Evolutionary conservation across 2,888 invertebrate genomes (phyloP).

Genomic region (Coelopa pilipes): DNA sequence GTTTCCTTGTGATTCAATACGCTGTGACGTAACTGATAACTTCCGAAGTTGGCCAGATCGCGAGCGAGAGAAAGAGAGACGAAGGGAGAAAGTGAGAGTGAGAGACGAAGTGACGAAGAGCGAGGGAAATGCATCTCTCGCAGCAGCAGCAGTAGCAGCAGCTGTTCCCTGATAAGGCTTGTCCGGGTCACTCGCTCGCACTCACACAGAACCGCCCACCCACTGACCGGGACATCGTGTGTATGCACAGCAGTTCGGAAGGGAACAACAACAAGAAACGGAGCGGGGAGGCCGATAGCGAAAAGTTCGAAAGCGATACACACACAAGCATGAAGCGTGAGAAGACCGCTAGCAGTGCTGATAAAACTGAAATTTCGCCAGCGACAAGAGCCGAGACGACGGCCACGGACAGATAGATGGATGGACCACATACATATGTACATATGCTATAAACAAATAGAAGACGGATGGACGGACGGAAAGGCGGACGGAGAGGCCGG

Average conservation of each 20-base stretch:
- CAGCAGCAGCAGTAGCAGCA: too few relatives aligned
- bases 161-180: background rate
- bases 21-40: conserved; percentile 13
- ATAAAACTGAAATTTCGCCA: conserved; percentile 5
- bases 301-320: background rate
- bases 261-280: background rate
- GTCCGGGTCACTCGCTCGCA: background rate
- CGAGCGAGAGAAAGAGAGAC: too few relatives aligned
- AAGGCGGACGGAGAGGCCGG: background rate
- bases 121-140: background rate
- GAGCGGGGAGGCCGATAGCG: too few relatives aligned
- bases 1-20: background rate
- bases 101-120: background rate
- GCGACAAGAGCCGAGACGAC: background rate
- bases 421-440: background rate
- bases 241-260: too few relatives aligned
- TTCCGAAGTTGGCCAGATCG: too few relatives aligned
- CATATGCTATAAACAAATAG: too few relatives aligned
- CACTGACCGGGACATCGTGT: background rate
- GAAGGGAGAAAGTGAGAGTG: background rate
- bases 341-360: conserved; percentile 4
- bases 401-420: background rate
- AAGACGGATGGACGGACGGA: background rate
- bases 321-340: background rate
- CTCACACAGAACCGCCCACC: background rate